These are phyloP conservation scores for Glyptemys insculpta DNA, from an alignment of 2,797 vertebrate species.

Conservation along the genomic window DNA sequence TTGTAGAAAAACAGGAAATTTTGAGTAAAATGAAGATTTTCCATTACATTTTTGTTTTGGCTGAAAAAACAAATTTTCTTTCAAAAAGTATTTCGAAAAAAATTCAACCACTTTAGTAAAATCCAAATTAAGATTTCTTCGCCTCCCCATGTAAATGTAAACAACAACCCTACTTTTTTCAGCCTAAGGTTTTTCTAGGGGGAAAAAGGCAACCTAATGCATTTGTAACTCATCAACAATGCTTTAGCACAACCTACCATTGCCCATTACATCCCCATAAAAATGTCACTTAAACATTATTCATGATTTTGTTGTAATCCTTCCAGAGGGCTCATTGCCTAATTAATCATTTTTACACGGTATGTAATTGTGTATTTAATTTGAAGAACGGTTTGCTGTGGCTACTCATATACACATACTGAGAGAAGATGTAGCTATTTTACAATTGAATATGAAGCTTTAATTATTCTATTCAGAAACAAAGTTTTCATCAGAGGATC, in stretches of 20 bases:
- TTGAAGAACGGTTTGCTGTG: conserved; percentile 63
- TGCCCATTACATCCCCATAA: conserved; percentile 72
- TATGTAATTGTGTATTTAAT: conserved; percentile 76
- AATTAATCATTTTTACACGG: conserved; percentile 76
- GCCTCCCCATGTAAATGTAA: rapidly evolving
- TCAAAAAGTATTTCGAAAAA: not conserved
- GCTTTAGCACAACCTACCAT: conserved; percentile 72
- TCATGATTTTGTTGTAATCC: conserved; percentile 77
- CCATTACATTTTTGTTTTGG: not conserved
- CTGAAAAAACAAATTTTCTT: not conserved
- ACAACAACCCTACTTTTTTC: conserved; percentile 34
- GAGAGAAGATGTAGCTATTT: conserved; percentile 64
- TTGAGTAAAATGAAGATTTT: not conserved
- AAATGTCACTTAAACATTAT: conserved; percentile 75
- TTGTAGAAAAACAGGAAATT: not conserved
- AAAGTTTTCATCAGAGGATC: conserved; percentile 75
- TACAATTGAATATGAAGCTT: conserved; percentile 77
- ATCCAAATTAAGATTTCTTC: not conserved
- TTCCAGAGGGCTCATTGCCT: conserved; percentile 70
- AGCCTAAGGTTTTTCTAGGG: conserved; percentile 8
- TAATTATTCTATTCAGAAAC: conserved; percentile 77
- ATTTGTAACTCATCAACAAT: conserved; percentile 29
- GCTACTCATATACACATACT: conserved; percentile 74
- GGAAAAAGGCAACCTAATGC: not conserved
- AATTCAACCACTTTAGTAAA: not conserved